Evolutionary conservation across 2,888 invertebrate species (phyloP).

Genomic region (Heliconius hortense): DNA sequence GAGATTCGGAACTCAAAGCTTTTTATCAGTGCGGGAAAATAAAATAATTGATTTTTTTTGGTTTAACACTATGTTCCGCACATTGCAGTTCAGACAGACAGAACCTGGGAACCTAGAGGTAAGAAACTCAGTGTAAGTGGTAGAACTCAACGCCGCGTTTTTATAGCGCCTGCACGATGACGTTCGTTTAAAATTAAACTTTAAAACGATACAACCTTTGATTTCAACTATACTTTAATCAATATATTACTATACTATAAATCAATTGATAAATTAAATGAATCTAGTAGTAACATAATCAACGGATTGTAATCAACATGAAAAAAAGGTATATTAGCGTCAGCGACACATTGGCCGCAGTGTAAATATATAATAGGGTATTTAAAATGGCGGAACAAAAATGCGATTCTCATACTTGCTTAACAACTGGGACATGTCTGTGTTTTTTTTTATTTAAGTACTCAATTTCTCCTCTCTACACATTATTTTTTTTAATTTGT

Average conservation of each 20-base stretch:
- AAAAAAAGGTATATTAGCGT: slow-evolving; percentile 47
- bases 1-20: not conserved
- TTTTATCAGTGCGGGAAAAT: no score
- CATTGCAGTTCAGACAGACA: no score
- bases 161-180: no score
- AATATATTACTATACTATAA: no score
- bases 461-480: not conserved
- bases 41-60: no score
- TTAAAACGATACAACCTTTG: not conserved
- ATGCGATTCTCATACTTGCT: slow-evolving; percentile 34
- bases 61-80: no score
- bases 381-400: slow-evolving; percentile 52
- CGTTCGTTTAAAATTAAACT: not conserved
- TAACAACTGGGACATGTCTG: slow-evolving; percentile 3
- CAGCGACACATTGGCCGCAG: slow-evolving; percentile 48
- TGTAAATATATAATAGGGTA: slow-evolving; percentile 53
- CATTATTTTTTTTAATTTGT: not conserved
- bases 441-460: not conserved
- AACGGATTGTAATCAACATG: slow-evolving; percentile 41
- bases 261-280: not conserved
- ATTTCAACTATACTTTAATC: not conserved
- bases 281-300: slow-evolving; percentile 4
- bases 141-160: not conserved
- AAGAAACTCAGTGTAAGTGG: not conserved
- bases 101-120: no score